Evolutionary conservation across 2,113 vertebrate genomes (phyloP), one percentile per base, ranked within the genome.

Genomic region (Chamaetylas fuelleborni): DNA sequence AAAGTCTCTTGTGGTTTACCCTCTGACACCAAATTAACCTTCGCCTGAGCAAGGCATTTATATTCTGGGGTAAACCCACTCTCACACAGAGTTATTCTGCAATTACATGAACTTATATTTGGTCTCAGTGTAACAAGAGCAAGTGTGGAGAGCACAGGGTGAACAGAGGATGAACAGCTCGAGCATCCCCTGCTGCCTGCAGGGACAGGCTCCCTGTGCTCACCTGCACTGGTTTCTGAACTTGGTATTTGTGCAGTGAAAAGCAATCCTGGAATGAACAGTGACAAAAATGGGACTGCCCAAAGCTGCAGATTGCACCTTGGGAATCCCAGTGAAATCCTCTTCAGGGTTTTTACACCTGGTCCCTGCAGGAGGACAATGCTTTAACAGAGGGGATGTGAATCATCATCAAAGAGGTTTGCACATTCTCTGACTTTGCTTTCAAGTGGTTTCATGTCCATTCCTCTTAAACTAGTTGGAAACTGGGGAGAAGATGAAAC

Each of bases 271-370:
- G 36, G 24, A 64, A 67, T 1, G 33, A 66, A 19, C 5, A 58
- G 38, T 5, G 60, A 74, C 12, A 38, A n/a, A 54, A 15, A 38
- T 0, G 4, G 1, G 13, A 36, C 11, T 0, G 0, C 26, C 34
- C 23, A 14, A 70, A 81, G n/a, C 25, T 53, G 24, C 5, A 1
- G 14, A 81, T 57, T 58, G 38, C 80, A 65, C 38, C 22, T 58
- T 1, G 1, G 47, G 57, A 90, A 25, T 5, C 17, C 25, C 74
- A 25, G 28, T 24, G 82, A 70, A 79, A 36, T 56, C 56, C 47
- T 53, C 42, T 3, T 2, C 15, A 33, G 77, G 33, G 26, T 3
- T 43, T 85, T 74, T 57, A 26, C 16, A 17, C 15, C 42, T 62
- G 24, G 2, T 20, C 22, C 71, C 57, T 72, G 54, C 45, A 81